Conservation (phyloP, 2,113 vertebrate species). For the Pelmatolapia mariae region DNA sequence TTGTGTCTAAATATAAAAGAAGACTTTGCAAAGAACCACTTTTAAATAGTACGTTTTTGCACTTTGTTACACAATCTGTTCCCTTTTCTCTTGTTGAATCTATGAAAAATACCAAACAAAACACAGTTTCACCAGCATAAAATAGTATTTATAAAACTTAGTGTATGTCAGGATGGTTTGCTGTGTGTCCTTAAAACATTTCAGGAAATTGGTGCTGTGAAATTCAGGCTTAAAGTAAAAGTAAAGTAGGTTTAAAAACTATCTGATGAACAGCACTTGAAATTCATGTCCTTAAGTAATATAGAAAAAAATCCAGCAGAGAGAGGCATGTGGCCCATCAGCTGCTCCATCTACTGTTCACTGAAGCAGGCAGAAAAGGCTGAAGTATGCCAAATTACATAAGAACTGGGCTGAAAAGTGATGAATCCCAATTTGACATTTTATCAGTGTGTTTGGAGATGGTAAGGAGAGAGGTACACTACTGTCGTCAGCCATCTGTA, state of each 20-base stretch:
- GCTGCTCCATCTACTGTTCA: not conserved
- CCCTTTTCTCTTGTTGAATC: fast-evolving
- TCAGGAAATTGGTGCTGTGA: not conserved
- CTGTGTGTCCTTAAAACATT: not conserved
- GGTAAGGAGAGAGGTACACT: not conserved
- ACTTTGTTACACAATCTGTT: not conserved
- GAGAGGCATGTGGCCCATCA: not conserved
- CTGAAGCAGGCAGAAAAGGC: not conserved
- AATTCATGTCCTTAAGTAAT: not conserved
- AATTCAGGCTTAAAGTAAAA: too few species aligned
- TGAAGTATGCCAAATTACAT: not conserved
- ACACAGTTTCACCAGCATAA: fast-evolving
- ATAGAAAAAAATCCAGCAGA: not conserved
- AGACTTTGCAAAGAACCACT: not conserved
- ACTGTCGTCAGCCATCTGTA: not conserved
- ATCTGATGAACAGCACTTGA: not conserved
- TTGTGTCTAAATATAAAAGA: fast-evolving
- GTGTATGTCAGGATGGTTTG: not conserved
- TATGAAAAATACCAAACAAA: not conserved
- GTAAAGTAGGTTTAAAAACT: not conserved
- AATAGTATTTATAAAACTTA: not conserved
- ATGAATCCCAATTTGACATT: not conserved
- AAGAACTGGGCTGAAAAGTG: not conserved
- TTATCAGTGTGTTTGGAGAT: not conserved
- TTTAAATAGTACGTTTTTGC: not conserved